Conservation (phyloP, 2,888 invertebrate genomes). For the Sialis lutaria region DNA sequence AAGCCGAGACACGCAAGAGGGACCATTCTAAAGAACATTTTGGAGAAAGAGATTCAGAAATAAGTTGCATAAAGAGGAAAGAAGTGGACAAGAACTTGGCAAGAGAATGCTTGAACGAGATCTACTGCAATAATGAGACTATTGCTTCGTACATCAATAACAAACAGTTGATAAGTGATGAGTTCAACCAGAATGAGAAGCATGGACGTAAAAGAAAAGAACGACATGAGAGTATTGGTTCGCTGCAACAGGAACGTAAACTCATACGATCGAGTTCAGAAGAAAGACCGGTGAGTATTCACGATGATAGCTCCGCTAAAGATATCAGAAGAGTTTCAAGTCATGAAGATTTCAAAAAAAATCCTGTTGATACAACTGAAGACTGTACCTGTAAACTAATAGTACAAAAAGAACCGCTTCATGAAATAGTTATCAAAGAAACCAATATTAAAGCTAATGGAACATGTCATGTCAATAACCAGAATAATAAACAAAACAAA, state of each 20-base stretch:
- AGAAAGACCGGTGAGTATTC: conserved; percentile 26
- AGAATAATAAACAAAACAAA: neutral
- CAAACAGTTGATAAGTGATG: neutral
- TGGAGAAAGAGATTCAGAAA: neutral
- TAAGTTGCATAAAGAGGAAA: neutral
- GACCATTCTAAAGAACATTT: conserved; percentile 3
- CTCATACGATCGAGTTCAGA: conserved; percentile 42
- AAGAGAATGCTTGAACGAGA: neutral
- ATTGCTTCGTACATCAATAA: neutral
- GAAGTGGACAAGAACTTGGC: neutral
- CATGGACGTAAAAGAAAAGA: conserved; percentile 42
- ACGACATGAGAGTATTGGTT: conserved; percentile 39
- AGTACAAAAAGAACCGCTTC: neutral
- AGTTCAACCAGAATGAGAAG: conserved; percentile 7
- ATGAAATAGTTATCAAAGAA: neutral
- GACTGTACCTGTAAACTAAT: neutral
- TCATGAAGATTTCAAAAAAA: conserved; percentile 38
- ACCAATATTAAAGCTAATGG: neutral
- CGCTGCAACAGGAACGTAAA: conserved; percentile 38
- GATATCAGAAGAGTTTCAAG: conserved; percentile 41
- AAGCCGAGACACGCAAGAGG: conserved; percentile 16
- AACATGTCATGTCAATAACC: neutral
- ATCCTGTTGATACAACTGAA: conserved; percentile 10
- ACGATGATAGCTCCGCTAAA: conserved; percentile 17
- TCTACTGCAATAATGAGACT: neutral